Percentiles rank a stretch among this genome's conserved stretches.
phyloP scores from a whole-genome alignment of 2,113 vertebrate species.

The Amia ocellicauda region DNA sequence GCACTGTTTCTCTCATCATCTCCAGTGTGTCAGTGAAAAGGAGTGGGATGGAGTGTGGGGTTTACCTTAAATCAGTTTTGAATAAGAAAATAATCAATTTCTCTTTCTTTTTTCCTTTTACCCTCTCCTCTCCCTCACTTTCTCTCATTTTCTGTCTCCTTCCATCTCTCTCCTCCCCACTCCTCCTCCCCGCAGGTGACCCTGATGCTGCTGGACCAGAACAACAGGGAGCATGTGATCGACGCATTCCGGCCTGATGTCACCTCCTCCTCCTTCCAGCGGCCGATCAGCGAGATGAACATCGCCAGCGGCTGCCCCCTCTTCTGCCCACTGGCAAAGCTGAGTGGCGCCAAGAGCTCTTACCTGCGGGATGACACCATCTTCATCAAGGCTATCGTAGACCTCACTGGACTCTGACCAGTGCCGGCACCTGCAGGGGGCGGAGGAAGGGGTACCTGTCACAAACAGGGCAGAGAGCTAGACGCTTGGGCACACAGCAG shows the following conservation, averaged over 20 bases:
- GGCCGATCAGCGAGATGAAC: constrained; percentile 89
- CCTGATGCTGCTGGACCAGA: constrained; percentile 93
- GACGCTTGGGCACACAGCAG: too few species aligned
- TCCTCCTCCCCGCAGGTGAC: constrained; percentile 75
- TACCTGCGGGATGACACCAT: constrained; percentile 88
- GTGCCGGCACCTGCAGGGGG: too few species aligned
- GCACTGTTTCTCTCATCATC: accelerated
- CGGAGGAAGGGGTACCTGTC: too few species aligned
- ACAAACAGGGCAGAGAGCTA: too few species aligned
- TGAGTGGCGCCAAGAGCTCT: constrained; percentile 79
- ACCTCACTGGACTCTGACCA: constrained; percentile 79
- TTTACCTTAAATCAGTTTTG: too few species aligned
- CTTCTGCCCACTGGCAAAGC: constrained; percentile 84
- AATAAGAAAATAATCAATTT: too few species aligned
- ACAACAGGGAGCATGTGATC: constrained; percentile 90
- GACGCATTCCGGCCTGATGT: constrained; percentile 91
- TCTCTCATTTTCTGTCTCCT: neutral
- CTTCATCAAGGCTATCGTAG: constrained; percentile 95
- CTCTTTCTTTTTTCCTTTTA: neutral
- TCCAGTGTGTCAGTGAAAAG: too few species aligned
- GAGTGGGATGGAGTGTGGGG: too few species aligned
- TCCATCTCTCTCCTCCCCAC: neutral
- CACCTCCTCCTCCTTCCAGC: constrained; percentile 86
- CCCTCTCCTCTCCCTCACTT: neutral
- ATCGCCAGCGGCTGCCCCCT: constrained; percentile 95